phyloP scores from a whole-genome alignment of 1,140 invertebrate genomes.

The Drosophila azteca region DNA sequence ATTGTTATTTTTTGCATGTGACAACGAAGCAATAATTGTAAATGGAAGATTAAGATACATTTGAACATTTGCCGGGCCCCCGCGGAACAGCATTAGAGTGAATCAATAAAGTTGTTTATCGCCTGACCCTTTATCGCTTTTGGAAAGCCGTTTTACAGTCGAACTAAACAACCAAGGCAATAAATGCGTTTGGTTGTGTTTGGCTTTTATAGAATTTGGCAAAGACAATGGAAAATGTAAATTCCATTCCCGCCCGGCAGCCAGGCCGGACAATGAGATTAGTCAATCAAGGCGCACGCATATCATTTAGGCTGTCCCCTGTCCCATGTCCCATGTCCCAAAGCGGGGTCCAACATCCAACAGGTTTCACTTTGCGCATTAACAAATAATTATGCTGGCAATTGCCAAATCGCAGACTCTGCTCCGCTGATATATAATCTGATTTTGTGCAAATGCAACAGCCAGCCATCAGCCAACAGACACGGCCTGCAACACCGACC shows the following conservation, averaged over 20 bases:
- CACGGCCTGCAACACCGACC: constrained; percentile 47
- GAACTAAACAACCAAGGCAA: no score
- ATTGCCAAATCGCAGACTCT: constrained; percentile 63
- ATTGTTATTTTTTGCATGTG: no score
- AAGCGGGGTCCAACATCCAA: constrained; percentile 47
- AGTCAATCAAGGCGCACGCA: constrained; percentile 52
- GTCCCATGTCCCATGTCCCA: constrained; percentile 10
- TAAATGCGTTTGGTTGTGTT: constrained; percentile 39
- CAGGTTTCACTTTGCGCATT: constrained; percentile 64
- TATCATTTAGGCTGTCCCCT: constrained; percentile 43
- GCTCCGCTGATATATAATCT: constrained; percentile 70
- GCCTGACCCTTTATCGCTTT: constrained; percentile 15
- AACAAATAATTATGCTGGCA: constrained; percentile 63
- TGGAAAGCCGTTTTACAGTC: constrained; percentile 53
- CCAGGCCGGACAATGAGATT: constrained; percentile 44
- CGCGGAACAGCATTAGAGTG: no score
- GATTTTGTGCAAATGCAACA: constrained; percentile 55
- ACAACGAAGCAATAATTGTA: no score
- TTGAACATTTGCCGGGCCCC: no score
- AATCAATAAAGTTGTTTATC: no score
- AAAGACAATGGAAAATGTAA: constrained; percentile 70
- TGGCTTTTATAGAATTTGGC: constrained; percentile 50
- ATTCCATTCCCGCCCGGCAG: constrained; percentile 28
- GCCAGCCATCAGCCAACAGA: constrained; percentile 4
- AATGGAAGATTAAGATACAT: no score